Evolutionary conservation across 2,797 vertebrate species (phyloP), one percentile per base, ranked within the genome.

Genomic region (Myripristis jacobus): DNA sequence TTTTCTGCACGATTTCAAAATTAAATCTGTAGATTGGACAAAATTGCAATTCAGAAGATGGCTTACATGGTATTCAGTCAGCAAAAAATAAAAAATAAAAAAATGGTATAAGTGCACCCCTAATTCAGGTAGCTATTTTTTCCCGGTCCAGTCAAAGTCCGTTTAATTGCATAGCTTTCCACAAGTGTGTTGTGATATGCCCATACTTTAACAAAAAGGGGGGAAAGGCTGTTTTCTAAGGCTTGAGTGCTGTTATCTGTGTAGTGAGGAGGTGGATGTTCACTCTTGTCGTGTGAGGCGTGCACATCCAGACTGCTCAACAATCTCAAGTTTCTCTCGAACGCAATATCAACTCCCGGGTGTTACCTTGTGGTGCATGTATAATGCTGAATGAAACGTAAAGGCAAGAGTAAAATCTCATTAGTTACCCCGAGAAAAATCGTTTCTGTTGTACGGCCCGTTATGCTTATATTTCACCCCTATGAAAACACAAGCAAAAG

Each of bases 351-450:
- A 77, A 79, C 73, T 79, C 75, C 81, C 62, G 70, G 63, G 70
- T 81, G 77, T 71, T 66, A 77, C 71, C 81, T 82, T 83, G 76
- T 83, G 76, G 86, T 84, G 87, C 88, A 88, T 90, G 89, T 87
- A 67, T 64, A 83, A 74, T 68, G 63, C 75, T 70, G 78, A 86
- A 73, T 88, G 58, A 76, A 79, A 77, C 24, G 57, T 67, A 43
- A 38, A 10, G 73, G 70, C 82, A 59, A 22, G 66, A 80, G 50
- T 76, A 57, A 56, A 66, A 75, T 68, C 46, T 71, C n/a, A 66
- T 75, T 10, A 66, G 59, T 29, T 29, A 60, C 65, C 76, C 80
- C 36, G 31, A 73, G 57, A 70, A n/a, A 64, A 44, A 64, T 76
- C 0, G 64, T 85, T 82, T 83, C 65, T 58, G 77, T 77, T 87